Percentiles rank a stretch among this genome's conserved stretches.
These are phyloP conservation scores for Parochlus steinenii DNA, from an alignment of 2,888 invertebrate genomes.

Conservation along the genomic window DNA sequence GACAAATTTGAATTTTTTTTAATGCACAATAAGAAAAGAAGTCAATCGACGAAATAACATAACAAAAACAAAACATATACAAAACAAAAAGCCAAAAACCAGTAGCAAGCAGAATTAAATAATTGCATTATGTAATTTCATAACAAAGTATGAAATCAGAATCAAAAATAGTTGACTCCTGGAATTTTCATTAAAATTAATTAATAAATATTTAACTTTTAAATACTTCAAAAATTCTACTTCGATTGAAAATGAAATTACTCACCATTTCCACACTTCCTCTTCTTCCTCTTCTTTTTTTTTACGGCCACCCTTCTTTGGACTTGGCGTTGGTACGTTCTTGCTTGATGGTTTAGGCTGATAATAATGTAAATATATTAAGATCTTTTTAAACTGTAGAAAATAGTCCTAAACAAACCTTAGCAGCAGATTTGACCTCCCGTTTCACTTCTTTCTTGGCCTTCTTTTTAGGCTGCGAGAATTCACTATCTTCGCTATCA, in stretches of 20 bases:
- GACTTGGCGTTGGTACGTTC: constrained; percentile 27
- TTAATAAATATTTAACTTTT: background rate
- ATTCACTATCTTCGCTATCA: no score
- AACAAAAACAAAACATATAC: no score
- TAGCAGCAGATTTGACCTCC: constrained; percentile 19
- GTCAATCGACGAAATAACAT: no score
- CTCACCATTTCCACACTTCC: constrained; percentile 86
- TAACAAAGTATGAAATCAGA: constrained; percentile 5
- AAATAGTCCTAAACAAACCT: constrained; percentile 14
- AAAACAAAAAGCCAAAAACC: no score
- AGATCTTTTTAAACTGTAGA: constrained; percentile 17
- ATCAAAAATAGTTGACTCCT: constrained; percentile 6
- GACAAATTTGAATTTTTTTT: no score
- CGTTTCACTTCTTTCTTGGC: constrained; percentile 34
- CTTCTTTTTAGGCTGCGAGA: constrained; percentile 41
- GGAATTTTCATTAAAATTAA: constrained; percentile 3
- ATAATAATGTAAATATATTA: constrained; percentile 22
- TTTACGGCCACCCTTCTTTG: constrained; percentile 43
- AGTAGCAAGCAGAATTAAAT: no score
- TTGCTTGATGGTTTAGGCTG: constrained; percentile 24
- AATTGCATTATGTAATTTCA: no score
- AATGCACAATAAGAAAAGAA: no score
- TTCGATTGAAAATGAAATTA: no score
- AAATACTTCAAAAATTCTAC: background rate
- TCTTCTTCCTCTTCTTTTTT: constrained; percentile 66